Conservation (phyloP, 2,888 invertebrate genomes). For the Nomada hirtipes region DNA sequence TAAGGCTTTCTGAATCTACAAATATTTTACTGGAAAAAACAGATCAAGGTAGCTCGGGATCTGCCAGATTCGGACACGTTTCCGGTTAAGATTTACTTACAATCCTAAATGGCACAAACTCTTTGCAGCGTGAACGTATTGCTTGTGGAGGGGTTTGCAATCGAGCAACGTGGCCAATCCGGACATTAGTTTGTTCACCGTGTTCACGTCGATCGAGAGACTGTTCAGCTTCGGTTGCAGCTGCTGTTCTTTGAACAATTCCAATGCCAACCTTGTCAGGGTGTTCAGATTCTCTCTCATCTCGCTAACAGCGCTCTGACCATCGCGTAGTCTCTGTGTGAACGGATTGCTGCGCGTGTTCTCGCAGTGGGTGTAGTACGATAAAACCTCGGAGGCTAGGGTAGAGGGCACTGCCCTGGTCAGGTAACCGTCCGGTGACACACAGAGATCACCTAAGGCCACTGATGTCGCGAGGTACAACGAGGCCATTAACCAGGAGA, state of each 20-base stretch:
- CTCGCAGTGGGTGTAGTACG: conserved; percentile 94
- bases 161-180: conserved; percentile 90
- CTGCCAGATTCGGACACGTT: no score
- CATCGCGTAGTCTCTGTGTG: conserved; percentile 92
- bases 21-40: background rate
- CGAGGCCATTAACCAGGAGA: conserved; percentile 95
- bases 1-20: background rate
- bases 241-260: conserved; percentile 85
- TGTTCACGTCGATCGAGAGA: conserved; percentile 91
- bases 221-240: conserved; percentile 91
- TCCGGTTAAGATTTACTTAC: conserved; percentile 80
- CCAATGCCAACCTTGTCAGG: conserved; percentile 85
- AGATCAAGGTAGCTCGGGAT: no score
- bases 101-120: conserved; percentile 94
- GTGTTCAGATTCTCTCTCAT: conserved; percentile 85
- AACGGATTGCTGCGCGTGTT: conserved; percentile 92
- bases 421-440: conserved; percentile 93
- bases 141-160: conserved; percentile 93
- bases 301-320: conserved; percentile 88
- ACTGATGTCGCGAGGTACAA: conserved; percentile 94
- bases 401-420: conserved; percentile 82
- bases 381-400: conserved; percentile 86
- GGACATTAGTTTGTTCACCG: conserved; percentile 89
- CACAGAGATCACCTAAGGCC: conserved; percentile 94
- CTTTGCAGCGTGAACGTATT: conserved; percentile 92